Evolutionary conservation across 2,797 vertebrate species (phyloP), one percentile per base, ranked within the genome.

Genomic region (Garrulus glandarius): DNA sequence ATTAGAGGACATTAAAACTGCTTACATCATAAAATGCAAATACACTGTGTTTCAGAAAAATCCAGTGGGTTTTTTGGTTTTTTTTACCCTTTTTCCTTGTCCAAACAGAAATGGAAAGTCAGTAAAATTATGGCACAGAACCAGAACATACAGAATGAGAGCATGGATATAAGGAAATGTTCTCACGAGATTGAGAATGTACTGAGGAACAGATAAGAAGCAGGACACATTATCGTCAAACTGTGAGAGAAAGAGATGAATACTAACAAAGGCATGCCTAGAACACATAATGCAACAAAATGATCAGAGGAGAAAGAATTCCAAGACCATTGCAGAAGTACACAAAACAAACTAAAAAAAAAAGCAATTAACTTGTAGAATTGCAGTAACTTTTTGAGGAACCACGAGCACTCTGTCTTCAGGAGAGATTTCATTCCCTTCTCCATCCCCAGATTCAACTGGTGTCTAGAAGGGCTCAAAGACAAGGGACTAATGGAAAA

Each of bases 301-400:
- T 0, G 0, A 70, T 30, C 14, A 32, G 30, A 43, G 27, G 17
- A n/a, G 15, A 41, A 57, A 57, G 37, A 83, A 69, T 46, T 81
- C 37, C 8, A 72, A 88, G 41, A 69, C 16, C 41, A n/a, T 19
- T 34, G 41, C 30, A 85, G 44, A 87, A 65, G 39, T 59, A 39
- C 5, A 39, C 0, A 53, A 55, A 69, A 30, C 8, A 11, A 24
- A 24, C 39, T 0, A 3, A 20, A n/a, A 41, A 43, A 39, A 1
- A 6, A 4, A 7, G 37, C 15, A 15, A 27, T 39, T 47, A 57
- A 34, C 30, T 24, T 41, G 10, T 20, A 34, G 64, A 55, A 55
- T 15, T 55, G 21, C 32, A n/a, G 53, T n/a, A 23, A 23, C 13
- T n/a, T n/a, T 55, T 55, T n/a, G 20, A 55, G 21, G 21, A 55